Evolutionary conservation across 2,797 vertebrate species (phyloP).

Genomic region (Notoglanidium macrostoma): DNA sequence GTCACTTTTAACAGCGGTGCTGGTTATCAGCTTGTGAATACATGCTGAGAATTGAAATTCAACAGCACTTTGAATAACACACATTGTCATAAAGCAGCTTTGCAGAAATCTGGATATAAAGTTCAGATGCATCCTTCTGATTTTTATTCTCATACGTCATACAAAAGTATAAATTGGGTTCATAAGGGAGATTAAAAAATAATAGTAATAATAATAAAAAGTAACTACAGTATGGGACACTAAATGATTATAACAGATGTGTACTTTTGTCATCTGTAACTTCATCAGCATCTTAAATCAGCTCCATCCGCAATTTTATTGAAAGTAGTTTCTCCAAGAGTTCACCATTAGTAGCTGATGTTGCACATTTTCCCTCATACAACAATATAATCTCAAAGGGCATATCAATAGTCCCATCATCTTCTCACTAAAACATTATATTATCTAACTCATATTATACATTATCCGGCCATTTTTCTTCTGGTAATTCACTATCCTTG

Average conservation of each 20-base stretch:
- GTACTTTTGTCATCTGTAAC: neutral
- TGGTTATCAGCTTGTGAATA: neutral
- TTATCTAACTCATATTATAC: no score
- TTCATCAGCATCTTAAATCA: no score
- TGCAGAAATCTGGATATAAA: neutral
- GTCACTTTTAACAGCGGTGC: neutral
- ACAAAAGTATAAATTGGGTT: neutral
- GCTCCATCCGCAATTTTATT: neutral
- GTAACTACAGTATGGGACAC: neutral
- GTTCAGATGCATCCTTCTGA: neutral
- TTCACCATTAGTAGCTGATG: neutral
- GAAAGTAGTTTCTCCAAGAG: neutral
- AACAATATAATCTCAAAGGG: neutral
- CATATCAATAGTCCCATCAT: neutral
- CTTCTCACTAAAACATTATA: neutral
- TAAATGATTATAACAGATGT: neutral
- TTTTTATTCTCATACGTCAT: neutral
- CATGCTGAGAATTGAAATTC: neutral
- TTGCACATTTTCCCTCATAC: neutral
- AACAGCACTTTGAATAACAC: neutral
- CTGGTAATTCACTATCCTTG: neutral
- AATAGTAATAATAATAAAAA: neutral
- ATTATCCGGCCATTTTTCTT: neutral
- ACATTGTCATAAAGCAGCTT: neutral
- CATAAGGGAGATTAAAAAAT: neutral